Evolutionary conservation across 2,888 invertebrate species (phyloP).

Genomic region (Andricus quercusramuli): DNA sequence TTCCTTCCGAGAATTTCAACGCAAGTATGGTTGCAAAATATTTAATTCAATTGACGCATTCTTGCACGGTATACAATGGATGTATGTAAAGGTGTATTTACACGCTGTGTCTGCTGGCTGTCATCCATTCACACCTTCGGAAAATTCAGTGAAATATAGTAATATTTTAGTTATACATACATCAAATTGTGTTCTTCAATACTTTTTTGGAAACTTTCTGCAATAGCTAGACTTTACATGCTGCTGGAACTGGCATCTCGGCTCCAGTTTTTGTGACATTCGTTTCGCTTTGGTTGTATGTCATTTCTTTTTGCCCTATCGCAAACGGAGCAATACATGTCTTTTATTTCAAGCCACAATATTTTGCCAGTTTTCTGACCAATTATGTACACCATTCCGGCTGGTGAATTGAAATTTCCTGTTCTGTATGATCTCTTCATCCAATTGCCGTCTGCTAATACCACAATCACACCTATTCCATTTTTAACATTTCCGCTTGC

Average conservation of each 20-base stretch:
- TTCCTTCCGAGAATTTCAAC: no score
- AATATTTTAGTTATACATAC: no score
- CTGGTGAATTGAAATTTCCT: neutral
- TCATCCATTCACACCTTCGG: no score
- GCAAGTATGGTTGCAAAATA: no score
- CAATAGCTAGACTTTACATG: constrained; percentile 44
- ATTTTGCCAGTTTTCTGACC: constrained; percentile 47
- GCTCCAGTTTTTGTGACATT: constrained; percentile 60
- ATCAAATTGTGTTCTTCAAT: constrained; percentile 44
- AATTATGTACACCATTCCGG: constrained; percentile 3
- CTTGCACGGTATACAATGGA: no score
- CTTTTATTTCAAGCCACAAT: constrained; percentile 57
- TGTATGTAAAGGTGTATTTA: no score
- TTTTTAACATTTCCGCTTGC: neutral
- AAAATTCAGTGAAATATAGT: no score
- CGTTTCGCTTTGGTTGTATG: constrained; percentile 28
- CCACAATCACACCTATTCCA: no score
- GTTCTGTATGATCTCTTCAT: neutral
- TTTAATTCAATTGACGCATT: no score
- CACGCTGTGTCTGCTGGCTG: no score
- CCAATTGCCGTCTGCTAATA: constrained; percentile 4
- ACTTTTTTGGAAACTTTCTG: constrained; percentile 45
- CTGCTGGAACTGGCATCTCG: constrained; percentile 43
- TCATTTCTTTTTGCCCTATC: constrained; percentile 33
- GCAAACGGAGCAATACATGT: constrained; percentile 62